phyloP scores from a whole-genome alignment of 1,140 invertebrate genomes.

The Drosophila pseudoananassae region DNA sequence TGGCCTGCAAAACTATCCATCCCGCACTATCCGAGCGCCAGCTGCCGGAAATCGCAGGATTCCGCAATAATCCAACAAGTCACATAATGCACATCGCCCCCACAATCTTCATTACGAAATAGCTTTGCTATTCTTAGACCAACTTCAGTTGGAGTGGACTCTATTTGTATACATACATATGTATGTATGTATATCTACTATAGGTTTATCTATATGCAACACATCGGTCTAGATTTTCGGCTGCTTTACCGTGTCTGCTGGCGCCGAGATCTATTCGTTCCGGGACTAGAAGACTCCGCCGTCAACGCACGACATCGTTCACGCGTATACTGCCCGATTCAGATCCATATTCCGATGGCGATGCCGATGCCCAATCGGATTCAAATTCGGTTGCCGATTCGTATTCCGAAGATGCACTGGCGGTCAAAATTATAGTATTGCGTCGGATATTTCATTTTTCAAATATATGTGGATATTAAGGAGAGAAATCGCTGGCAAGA shows the following conservation, averaged over 20 bases:
- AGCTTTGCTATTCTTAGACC: constrained; percentile 27
- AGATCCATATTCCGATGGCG: constrained; percentile 28
- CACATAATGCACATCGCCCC: constrained; percentile 29
- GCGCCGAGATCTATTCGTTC: constrained; percentile 42
- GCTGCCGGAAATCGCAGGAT: constrained; percentile 34
- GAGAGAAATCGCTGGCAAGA: no score
- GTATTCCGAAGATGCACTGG: constrained; percentile 26
- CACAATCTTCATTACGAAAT: constrained; percentile 44
- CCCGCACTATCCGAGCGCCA: constrained; percentile 1
- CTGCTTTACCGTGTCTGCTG: constrained; percentile 45
- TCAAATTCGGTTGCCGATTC: constrained; percentile 10
- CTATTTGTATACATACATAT: constrained; percentile 17
- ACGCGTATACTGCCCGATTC: constrained; percentile 72
- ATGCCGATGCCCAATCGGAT: constrained; percentile 6
- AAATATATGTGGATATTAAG: no score
- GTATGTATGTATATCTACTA: constrained; percentile 25
- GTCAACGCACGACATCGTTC: constrained; percentile 79
- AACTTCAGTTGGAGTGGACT: constrained; percentile 55
- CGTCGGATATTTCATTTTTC: background rate
- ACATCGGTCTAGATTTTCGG: constrained; percentile 3
- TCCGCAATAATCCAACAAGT: constrained; percentile 30
- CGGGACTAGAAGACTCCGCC: constrained; percentile 59
- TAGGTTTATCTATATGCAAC: constrained; percentile 27
- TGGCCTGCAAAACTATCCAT: constrained; percentile 7
- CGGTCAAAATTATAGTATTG: background rate